Evolutionary conservation across 2,797 vertebrate species (phyloP).

Genomic region (Phylloscopus collybita): DNA sequence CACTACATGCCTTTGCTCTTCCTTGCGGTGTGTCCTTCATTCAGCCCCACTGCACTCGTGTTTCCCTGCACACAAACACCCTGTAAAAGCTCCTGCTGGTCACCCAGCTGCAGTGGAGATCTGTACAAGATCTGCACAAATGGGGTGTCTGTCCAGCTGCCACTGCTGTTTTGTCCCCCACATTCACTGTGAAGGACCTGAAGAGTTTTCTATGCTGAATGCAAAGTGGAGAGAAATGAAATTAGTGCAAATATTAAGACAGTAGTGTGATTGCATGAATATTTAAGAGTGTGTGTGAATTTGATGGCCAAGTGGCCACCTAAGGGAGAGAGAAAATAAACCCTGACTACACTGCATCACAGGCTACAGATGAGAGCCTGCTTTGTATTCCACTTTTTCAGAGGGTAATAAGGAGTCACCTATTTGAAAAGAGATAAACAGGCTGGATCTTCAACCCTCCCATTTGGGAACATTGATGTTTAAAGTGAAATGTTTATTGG

Average conservation of each 20-base stretch:
- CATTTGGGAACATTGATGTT: neutral
- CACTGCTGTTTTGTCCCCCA: neutral
- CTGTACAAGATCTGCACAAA: fast-evolving
- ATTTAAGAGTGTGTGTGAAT: neutral
- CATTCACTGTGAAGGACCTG: neutral
- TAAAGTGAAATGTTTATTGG: constrained; percentile 17
- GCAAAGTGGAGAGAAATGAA: neutral
- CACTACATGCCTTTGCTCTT: neutral
- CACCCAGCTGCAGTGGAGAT: neutral
- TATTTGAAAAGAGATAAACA: constrained; percentile 2
- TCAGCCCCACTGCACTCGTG: fast-evolving
- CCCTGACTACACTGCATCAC: neutral
- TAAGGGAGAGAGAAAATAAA: constrained; percentile 18
- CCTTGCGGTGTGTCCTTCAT: neutral
- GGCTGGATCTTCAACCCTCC: neutral
- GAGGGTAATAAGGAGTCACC: neutral
- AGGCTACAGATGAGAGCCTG: constrained; percentile 25
- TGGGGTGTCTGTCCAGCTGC: fast-evolving
- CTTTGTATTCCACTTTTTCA: constrained; percentile 37
- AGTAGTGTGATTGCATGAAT: fast-evolving
- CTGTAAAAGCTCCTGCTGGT: neutral
- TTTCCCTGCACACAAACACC: neutral
- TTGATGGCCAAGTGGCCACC: neutral
- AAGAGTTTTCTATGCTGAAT: neutral
- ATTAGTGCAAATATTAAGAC: neutral